phyloP scores from a whole-genome alignment of 2,888 invertebrate species.

The Parnassius mnemosyne region DNA sequence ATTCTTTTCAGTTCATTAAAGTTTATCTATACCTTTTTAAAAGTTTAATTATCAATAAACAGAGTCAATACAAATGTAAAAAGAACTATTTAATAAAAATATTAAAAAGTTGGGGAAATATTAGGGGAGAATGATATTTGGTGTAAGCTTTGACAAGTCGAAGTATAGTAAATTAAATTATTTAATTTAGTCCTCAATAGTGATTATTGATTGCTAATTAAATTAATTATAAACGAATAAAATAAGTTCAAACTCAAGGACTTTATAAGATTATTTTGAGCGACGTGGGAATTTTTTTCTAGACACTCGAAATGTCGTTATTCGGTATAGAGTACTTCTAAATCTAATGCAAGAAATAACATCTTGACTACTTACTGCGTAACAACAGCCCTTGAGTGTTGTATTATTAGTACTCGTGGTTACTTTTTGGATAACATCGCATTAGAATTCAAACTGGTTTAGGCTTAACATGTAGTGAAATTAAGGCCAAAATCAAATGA shows the following conservation, averaged over 20 bases:
- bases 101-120: no score
- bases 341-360: constrained; percentile 41
- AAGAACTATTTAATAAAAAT: no score
- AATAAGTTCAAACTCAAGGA: constrained; percentile 1
- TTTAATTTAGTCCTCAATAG: no score
- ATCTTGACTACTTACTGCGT: constrained; percentile 41
- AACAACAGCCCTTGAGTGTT: constrained; percentile 40
- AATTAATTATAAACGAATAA: constrained; percentile 2
- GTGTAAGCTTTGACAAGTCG: no score
- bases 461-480: background rate
- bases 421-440: constrained; percentile 30
- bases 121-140: no score
- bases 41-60: no score
- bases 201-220: constrained; percentile 17
- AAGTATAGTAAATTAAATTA: no score
- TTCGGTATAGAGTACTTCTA: constrained; percentile 37
- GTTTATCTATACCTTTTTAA: no score
- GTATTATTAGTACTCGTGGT: constrained; percentile 38
- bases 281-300: constrained; percentile 46
- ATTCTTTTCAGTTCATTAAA: no score
- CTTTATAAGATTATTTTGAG: constrained; percentile 43
- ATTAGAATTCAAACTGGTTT: background rate
- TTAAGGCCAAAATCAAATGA: constrained; percentile 9
- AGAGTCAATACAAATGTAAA: no score
- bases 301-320: constrained; percentile 43